Percentiles rank a stretch among this genome's conserved stretches.
Conservation (phyloP, 1,140 invertebrate species). For the Anadara kagoshimensis region DNA sequence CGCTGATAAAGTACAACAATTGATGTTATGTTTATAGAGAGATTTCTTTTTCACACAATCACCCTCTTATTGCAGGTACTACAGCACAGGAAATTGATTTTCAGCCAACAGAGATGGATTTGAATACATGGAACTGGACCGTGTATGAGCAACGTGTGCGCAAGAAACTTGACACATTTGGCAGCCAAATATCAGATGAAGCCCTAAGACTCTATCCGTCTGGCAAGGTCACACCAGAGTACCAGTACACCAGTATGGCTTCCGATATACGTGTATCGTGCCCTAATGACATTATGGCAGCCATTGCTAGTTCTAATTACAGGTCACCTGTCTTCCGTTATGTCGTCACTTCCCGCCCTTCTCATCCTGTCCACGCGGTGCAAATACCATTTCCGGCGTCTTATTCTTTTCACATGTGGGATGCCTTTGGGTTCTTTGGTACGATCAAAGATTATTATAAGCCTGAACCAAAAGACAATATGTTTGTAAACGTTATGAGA, state of each 20-base stretch:
- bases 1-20: no score
- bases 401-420: conserved; percentile 60
- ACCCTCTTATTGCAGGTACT: conserved; percentile 35
- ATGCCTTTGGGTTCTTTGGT: conserved; percentile 57
- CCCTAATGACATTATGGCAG: conserved; percentile 46
- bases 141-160: conserved; percentile 44
- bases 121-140: conserved; percentile 53
- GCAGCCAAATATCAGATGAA: conserved; percentile 19
- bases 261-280: conserved; percentile 47
- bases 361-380: conserved; percentile 40
- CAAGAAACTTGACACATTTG: conserved; percentile 45
- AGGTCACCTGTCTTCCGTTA: conserved; percentile 51
- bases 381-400: conserved; percentile 40
- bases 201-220: conserved; percentile 48
- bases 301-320: conserved; percentile 22
- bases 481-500: conserved; percentile 49
- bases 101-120: conserved; percentile 26
- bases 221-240: conserved; percentile 39
- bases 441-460: conserved; percentile 45
- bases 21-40: no score
- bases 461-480: conserved; percentile 37
- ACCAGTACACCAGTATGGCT: conserved; percentile 49
- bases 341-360: conserved; percentile 50
- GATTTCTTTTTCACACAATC: no score
- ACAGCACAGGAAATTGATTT: conserved; percentile 48